Evolutionary conservation across 2,888 invertebrate genomes (phyloP), one percentile per base, ranked within the genome.

Genomic region (Odontocolon sp.): DNA sequence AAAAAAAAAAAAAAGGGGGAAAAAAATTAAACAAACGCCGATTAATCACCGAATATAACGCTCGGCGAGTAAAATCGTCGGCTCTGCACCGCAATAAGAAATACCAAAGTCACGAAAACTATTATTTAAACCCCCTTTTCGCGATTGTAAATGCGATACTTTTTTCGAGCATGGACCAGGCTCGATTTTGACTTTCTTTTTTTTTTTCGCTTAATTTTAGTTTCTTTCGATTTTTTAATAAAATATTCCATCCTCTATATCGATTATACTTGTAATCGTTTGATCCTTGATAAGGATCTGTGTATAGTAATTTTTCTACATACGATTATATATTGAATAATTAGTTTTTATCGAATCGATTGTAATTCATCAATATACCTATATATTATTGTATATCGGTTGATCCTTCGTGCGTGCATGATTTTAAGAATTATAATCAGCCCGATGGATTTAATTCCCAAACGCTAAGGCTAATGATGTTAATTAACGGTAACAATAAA

Each of bases 41-140:
- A 59, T 36, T 52, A 66, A 54, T 36, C 18, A 36, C 26, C 18
- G 36, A 54, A 50, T 63, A 38, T n/a, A 61, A 73, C 64, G 26
- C 50, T 68, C 56, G 79, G 81, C 79, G 77, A 79, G 72, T 76
- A 77, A 82, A 72, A 74, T 80, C 78, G 81, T 82, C 81, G 78
- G 69, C 77, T 80, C 81, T 84, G 82, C 83, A 86, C 84, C 85
- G 87, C 87, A 87, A 86, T 86, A 86, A 73, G 79, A 84, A 83
- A 88, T 87, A 87, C 88, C 88, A 88, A 88, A 88, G 88, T 81
- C 82, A 83, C 81, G 71, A 81, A 42, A n/a, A 61, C 61, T 31
- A 33, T 61, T 36, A 33, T 50, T 47, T 33, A 21, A 78, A 81
- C 82, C 72, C 54, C 74, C 79, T 77, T 74, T 81, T 78, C 80